Evolutionary conservation across 1,140 invertebrate genomes (phyloP).

Genomic region (Theocolax elegans): DNA sequence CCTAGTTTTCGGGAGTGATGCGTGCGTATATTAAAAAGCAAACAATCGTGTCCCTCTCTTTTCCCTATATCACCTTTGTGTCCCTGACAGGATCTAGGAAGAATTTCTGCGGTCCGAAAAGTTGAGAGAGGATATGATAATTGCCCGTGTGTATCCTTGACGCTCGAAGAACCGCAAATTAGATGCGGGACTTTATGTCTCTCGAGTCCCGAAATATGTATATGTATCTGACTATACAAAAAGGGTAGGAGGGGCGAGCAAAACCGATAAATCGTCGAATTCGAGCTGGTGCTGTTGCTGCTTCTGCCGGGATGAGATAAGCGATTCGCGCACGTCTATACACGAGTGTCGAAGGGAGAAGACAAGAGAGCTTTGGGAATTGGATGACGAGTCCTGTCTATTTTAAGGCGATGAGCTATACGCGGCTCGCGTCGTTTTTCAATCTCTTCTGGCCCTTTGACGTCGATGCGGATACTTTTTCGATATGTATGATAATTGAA

Average conservation of each 20-base stretch:
- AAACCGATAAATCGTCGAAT: not conserved
- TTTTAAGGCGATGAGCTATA: not conserved
- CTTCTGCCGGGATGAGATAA: not conserved
- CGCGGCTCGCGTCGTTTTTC: not conserved
- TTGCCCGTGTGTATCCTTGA: slow-evolving; percentile 20
- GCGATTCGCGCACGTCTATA: not conserved
- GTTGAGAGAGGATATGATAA: slow-evolving; percentile 20
- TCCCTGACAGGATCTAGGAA: slow-evolving; percentile 27
- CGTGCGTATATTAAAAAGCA: slow-evolving; percentile 3
- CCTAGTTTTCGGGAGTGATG: slow-evolving; percentile 7
- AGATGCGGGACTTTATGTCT: slow-evolving; percentile 28
- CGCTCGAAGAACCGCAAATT: slow-evolving; percentile 24
- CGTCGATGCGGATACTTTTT: not conserved
- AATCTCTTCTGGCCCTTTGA: slow-evolving; percentile 4
- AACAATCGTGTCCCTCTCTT: not conserved
- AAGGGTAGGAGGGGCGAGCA: not conserved
- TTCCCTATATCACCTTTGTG: slow-evolving; percentile 11
- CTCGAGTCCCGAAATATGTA: too few species aligned
- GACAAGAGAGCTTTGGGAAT: not conserved
- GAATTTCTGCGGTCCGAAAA: slow-evolving; percentile 2
- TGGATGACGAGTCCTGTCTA: not conserved
- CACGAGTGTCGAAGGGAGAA: too few species aligned
- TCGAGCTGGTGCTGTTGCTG: too few species aligned
- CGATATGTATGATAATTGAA: slow-evolving; percentile 8
- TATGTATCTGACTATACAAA: not conserved